These are phyloP conservation scores for Babyrousa celebensis DNA, from an alignment of 2,797 vertebrate species.

Conservation along the genomic window DNA sequence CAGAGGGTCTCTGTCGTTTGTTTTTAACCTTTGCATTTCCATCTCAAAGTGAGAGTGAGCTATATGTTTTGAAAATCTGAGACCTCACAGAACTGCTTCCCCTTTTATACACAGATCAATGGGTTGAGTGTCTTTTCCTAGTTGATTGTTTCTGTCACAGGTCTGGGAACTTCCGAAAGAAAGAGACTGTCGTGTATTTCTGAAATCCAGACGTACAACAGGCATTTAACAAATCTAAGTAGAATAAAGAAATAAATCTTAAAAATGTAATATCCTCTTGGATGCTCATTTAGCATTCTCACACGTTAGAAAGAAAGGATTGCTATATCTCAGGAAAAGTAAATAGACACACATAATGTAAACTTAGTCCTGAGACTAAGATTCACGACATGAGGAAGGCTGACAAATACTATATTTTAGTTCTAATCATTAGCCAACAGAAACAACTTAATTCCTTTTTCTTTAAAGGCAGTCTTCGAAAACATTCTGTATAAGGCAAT, in stretches of 20 bases:
- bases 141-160: neutral
- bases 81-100: neutral
- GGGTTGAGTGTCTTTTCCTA: neutral
- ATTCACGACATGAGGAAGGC: slow-evolving; percentile 42
- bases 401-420: neutral
- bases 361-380: slow-evolving; percentile 8
- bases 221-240: neutral
- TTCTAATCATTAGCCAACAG: slow-evolving; percentile 36
- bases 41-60: neutral
- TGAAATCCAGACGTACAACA: slow-evolving; percentile 45
- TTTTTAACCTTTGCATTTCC: slow-evolving; percentile 12
- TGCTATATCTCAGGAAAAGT: neutral
- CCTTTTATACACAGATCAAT: slow-evolving; percentile 31
- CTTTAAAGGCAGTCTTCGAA: slow-evolving; percentile 78
- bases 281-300: slow-evolving; percentile 35
- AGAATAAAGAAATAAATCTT: slow-evolving; percentile 21
- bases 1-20: slow-evolving; percentile 29
- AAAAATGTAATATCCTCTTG: slow-evolving; percentile 27
- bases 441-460: slow-evolving; percentile 62
- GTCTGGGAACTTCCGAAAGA: neutral
- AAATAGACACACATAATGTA: neutral
- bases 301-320: slow-evolving; percentile 13
- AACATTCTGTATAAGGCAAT: slow-evolving; percentile 10
- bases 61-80: slow-evolving; percentile 33
- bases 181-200: neutral